Evolutionary conservation across 2,888 invertebrate genomes (phyloP).

Genomic region (Apamea anceps): DNA sequence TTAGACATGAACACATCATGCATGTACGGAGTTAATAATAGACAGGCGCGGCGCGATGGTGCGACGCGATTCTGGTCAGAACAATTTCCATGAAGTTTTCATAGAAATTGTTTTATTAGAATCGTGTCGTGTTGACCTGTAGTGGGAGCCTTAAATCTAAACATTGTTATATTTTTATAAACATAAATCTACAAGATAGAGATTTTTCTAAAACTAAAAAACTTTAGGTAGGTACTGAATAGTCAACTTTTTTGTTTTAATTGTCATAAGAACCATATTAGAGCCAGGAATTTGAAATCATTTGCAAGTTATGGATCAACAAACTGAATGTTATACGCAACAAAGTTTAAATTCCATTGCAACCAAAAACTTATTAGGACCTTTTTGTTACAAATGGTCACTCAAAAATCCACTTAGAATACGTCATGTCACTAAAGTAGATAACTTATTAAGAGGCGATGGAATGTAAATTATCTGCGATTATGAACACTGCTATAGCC

Average conservation of each 20-base stretch:
- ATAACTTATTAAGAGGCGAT: not conserved
- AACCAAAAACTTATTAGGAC: not conserved
- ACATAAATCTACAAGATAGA: not conserved
- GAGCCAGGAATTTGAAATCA: not conserved
- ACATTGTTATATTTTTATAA: not conserved
- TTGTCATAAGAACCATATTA: not conserved
- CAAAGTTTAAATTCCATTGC: not conserved
- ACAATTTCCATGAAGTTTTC: not conserved
- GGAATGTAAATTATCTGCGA: not conserved
- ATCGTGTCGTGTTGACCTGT: not conserved
- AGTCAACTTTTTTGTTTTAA: not conserved
- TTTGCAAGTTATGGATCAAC: not conserved
- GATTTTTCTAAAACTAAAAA: not conserved
- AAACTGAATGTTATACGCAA: not conserved
- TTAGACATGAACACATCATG: conserved; percentile 1
- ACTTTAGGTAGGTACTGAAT: not conserved
- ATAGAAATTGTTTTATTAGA: not conserved
- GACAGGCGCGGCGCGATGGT: not conserved
- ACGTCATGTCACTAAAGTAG: not conserved
- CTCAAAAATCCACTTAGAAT: not conserved
- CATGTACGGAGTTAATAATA: not conserved
- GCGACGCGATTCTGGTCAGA: not conserved
- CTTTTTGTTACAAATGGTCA: not conserved
- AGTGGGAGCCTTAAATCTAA: not conserved
- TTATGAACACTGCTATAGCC: not conserved